Base-by-base conservation (phyloP, 2,797 vertebrate species). In the Macroramphosus scolopax region DNA sequence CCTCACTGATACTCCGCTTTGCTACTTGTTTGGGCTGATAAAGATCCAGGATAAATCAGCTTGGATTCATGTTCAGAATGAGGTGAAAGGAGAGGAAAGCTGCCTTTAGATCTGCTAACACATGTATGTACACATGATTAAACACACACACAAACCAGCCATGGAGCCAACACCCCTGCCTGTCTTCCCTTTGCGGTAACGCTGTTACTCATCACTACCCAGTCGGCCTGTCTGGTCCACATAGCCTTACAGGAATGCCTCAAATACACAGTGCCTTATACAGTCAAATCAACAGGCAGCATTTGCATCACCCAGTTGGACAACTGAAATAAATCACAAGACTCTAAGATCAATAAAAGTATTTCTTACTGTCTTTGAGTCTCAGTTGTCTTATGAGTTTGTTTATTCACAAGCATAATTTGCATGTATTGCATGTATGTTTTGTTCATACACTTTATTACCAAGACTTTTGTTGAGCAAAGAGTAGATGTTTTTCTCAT, bases 191-290 rank as follows among this genome's bases (percentile, higher is more conserved):
- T 76, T 78, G 59, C 44, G 40, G 75, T 66, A 76, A 50, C 82
- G 62, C 63, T 32, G 58, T 85, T 83, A 80, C 69, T 86, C 85
- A 88, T 81, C 72, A 50, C 38, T 16, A 15, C 13, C 55, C 62
- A 51, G 76, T 76, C 78, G 42, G 64, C 64, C 63, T 37, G 86
- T 86, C 87, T 86, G 84, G 80, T 83, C 80, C 86, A 86, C 83
- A 72, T 79, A 86, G 83, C 22, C 56, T 45, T 71, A 18, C 52
- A 78, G 83, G 87, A 88, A 89, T 89, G 85, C 74, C 38, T 69
- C 65, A 68, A 48, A 77, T 49, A 68, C 53, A 78, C 78, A 69
- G 37, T 17, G 50, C 52, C 63, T 64, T 51, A 67, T 14, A 26
- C 36, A 51, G 57, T 31, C 44, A 75, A 78, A 54, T 17, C 48